Evolutionary conservation across 1,140 invertebrate genomes (phyloP).

Genomic region (Mylabris phalerata): DNA sequence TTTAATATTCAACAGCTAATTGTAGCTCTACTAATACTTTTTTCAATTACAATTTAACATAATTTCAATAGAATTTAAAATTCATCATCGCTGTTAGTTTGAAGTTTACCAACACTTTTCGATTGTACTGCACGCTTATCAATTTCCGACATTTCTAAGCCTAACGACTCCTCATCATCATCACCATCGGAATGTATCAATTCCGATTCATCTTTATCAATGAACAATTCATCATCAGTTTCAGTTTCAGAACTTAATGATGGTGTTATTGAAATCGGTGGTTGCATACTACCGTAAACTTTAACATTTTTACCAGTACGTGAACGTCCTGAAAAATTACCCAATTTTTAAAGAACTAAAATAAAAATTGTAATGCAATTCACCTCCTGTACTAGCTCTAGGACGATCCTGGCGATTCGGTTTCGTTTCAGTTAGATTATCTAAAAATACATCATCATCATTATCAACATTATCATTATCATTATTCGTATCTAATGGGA

Average conservation of each 20-base stretch:
- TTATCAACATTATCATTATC: slow-evolving; percentile 5
- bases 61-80: slow-evolving; percentile 26
- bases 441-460: slow-evolving; percentile 23
- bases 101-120: slow-evolving; percentile 25
- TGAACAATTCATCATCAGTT: slow-evolving; percentile 38
- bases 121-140: slow-evolving; percentile 27
- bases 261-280: slow-evolving; percentile 29
- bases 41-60: too few relatives aligned
- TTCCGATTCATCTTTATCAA: slow-evolving; percentile 41
- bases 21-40: too few relatives aligned
- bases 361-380: too few relatives aligned
- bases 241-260: slow-evolving; percentile 38
- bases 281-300: slow-evolving; percentile 34
- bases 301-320: slow-evolving; percentile 19
- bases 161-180: slow-evolving; percentile 38
- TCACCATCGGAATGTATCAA: slow-evolving; percentile 40
- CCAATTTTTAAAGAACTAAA: too few relatives aligned
- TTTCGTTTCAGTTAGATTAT: slow-evolving; percentile 17
- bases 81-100: slow-evolving; percentile 39
- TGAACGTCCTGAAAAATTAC: slow-evolving; percentile 13
- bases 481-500: slow-evolving; percentile 31
- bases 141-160: slow-evolving; percentile 31
- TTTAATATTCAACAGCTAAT: too few relatives aligned
- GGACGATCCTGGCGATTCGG: slow-evolving; percentile 32
- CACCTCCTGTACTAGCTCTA: slow-evolving; percentile 34